Base-by-base conservation (phyloP, 2,888 invertebrate species). In the Pimpla rufipes region DNA sequence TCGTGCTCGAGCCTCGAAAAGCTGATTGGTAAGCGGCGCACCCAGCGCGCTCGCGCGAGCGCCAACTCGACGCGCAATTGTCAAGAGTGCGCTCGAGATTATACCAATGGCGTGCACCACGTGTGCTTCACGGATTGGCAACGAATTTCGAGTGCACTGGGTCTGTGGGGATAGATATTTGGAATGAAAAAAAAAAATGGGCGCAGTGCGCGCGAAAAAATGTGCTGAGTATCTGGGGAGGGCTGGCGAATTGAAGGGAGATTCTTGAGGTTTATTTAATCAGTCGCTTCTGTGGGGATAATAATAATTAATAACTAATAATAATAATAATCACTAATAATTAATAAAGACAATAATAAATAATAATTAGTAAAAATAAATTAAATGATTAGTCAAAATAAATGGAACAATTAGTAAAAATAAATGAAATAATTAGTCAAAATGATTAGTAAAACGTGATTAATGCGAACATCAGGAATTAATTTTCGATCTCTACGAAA, bases 11-110 rank as follows among this genome's bases (percentile, higher is more conserved):
- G 79, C 81, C 68, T 66, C 81, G 82, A 86, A 85, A 87, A 87
- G 82, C 86, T 86, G 85, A 87, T 88, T 87, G 86, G 85, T 82
- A 78, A 83, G 64, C 85, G 80, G 80, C 84, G 77, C 77, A 75
- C 62, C 71, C 85, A 83, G n/a, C n/a, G n/a, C n/a, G n/a, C n/a
- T n/a, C 85, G 77, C 77, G 73, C 64, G 68, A 83, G 84, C 81
- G 68, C 64, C 80, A 82, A 37, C 23, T 57, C 35, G 42, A 66
- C 66, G 71, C 64, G 52, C 52, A 29, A 79, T 45, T 55, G 75
- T 75, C 62, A 52, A 40, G 45, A 40, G 47, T 79, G 13, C 47
- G 62, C 57, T 45, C 64, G 42, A 66, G 35, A 59, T 73, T 47
- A 59, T 59, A 45, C 29, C 35, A 29, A 45, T 35, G 29, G 23